Evolutionary conservation across 2,888 invertebrate genomes (phyloP), one percentile per base, ranked within the genome.

Genomic region (Cephus sareptanus): DNA sequence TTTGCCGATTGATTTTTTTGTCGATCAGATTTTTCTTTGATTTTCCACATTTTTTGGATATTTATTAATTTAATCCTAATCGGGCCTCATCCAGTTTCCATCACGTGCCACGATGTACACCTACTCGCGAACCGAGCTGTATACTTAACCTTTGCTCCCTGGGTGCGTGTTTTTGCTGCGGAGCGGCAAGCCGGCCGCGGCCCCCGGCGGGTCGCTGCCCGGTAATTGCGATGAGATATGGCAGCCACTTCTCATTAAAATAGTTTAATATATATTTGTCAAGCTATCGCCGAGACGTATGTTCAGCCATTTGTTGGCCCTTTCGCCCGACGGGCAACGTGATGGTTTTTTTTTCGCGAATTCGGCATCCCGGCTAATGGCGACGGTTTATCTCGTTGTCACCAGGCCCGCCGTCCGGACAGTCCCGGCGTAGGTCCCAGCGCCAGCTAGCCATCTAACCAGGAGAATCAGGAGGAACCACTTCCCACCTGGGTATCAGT

Each of bases 221-320:
- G 85, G 89, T 89, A 90, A 90, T 90, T 90, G 89, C 89, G 85
- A 87, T 90, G 90, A 89, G 86, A 89, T 88, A 90, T 90, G 84
- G 87, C 86, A 86, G 87, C 87, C 89, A 89, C 89, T 89, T 89
- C 89, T 89, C 90, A 90, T 90, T 90, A 90, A 90, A 90, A 90
- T 90, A 89, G 89, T 90, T 90, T 88, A 88, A 90, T 89, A 89
- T 90, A 87, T 89, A 90, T 90, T 90, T 89, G 89, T 90, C 89
- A 85, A 88, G 87, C 84, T 85, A 88, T 88, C 87, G 83, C 85
- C 84, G 79, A 83, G 83, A 85, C 83, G 85, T 84, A 87, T 84
- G 86, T 85, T 83, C 83, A 73, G 79, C 83, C 84, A 88, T 89
- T 87, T 79, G 86, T 89, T 87, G 84, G 79, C 83, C 79, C 81